Percentiles rank a stretch among this genome's conserved stretches.
Conservation (phyloP, 2,888 invertebrate species). For the Cancer borealis region DNA sequence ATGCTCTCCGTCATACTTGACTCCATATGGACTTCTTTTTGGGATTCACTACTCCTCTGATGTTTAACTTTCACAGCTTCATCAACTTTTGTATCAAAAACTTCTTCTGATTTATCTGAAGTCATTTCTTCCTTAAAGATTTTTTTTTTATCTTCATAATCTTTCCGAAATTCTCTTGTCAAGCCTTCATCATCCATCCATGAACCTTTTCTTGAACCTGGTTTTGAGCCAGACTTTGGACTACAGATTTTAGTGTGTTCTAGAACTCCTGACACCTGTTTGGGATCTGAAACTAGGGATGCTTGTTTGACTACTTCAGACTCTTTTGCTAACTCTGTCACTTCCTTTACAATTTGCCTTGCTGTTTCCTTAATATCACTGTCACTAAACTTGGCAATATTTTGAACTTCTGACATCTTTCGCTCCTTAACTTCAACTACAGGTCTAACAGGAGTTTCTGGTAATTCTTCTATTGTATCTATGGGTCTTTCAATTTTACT, state of each 20-base stretch:
- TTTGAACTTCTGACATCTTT: slow-evolving; percentile 33
- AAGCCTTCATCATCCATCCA: slow-evolving; percentile 73
- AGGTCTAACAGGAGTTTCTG: slow-evolving; percentile 55
- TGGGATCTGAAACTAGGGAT: slow-evolving; percentile 49
- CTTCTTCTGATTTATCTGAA: slow-evolving; percentile 58
- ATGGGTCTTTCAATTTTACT: slow-evolving; percentile 57
- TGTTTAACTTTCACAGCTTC: slow-evolving; percentile 51
- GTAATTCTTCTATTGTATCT: slow-evolving; percentile 71
- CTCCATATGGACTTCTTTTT: slow-evolving; percentile 75
- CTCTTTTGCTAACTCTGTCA: slow-evolving; percentile 68
- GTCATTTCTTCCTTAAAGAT: slow-evolving; percentile 73
- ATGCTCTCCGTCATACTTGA: slow-evolving; percentile 77
- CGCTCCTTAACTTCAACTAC: slow-evolving; percentile 45
- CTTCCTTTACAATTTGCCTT: slow-evolving; percentile 64
- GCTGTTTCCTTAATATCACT: slow-evolving; percentile 65
- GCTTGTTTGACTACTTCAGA: slow-evolving; percentile 66
- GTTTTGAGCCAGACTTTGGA: slow-evolving; percentile 67
- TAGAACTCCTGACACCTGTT: slow-evolving; percentile 13
- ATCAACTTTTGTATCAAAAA: slow-evolving; percentile 35
- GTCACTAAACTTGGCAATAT: slow-evolving; percentile 50
- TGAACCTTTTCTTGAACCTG: slow-evolving; percentile 69
- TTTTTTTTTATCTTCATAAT: slow-evolving; percentile 73
- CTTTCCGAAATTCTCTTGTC: slow-evolving; percentile 66
- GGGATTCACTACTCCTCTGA: slow-evolving; percentile 66
- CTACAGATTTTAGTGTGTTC: slow-evolving; percentile 62